These are phyloP conservation scores for Pseudorhombus dupliciocellatus DNA, from an alignment of 2,113 vertebrate species.

Conservation along the genomic window DNA sequence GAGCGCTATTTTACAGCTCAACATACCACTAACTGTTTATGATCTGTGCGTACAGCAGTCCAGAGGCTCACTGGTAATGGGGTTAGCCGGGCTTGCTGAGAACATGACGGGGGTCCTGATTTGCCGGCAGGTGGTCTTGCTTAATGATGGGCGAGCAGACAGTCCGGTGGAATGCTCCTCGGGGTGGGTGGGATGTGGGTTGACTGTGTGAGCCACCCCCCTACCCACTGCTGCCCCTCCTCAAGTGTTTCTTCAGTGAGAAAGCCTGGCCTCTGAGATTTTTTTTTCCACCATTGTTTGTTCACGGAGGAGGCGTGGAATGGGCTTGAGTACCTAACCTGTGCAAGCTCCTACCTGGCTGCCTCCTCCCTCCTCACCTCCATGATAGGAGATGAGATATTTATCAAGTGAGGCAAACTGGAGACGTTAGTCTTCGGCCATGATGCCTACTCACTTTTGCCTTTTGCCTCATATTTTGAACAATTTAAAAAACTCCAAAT, in stretches of 20 bases:
- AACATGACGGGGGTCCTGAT: conserved; percentile 73
- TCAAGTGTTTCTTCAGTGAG: conserved; percentile 42
- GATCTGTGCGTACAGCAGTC: conserved; percentile 53
- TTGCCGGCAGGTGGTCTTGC: conserved; percentile 73
- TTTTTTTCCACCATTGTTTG: conserved; percentile 68
- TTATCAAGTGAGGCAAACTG: conserved; percentile 50
- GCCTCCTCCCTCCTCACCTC: conserved; percentile 39
- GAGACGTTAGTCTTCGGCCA: not conserved
- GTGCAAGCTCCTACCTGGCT: conserved; percentile 58
- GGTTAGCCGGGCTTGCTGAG: conserved; percentile 60
- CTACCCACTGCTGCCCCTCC: conserved; percentile 17
- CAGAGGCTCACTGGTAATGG: conserved; percentile 54
- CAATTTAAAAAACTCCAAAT: not conserved
- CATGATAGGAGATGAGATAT: conserved; percentile 63
- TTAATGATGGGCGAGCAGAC: conserved; percentile 73
- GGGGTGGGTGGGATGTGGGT: conserved; percentile 71
- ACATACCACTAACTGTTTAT: conserved; percentile 44
- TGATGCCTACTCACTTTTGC: not conserved
- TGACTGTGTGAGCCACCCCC: conserved; percentile 49
- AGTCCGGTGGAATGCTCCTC: conserved; percentile 68
- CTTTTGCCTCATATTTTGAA: too few species aligned
- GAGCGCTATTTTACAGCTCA: conserved; percentile 46
- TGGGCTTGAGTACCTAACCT: conserved; percentile 63
- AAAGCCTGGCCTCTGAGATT: conserved; percentile 43
- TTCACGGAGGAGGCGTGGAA: conserved; percentile 73